phyloP scores from a whole-genome alignment of 2,888 invertebrate genomes.

The Dicyrtoma fusca region DNA sequence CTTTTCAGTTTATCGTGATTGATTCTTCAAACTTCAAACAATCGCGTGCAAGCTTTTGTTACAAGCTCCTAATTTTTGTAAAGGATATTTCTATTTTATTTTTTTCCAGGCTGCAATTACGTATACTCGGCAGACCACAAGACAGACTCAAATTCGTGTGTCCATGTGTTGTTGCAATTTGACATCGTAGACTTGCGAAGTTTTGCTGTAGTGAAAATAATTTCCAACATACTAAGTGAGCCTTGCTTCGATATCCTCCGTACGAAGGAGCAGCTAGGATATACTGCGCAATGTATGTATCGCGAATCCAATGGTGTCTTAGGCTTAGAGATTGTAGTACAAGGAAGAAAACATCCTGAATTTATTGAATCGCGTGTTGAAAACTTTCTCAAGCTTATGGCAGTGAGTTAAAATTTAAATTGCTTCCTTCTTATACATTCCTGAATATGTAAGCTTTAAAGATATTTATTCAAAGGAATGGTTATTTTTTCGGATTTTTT shows the following conservation, averaged over 20 bases:
- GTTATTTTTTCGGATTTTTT: too few relatives aligned
- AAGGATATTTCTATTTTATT: too few relatives aligned
- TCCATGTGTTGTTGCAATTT: slow-evolving; percentile 84
- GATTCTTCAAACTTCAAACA: neutral
- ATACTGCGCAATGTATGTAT: slow-evolving; percentile 89
- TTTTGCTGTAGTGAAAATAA: slow-evolving; percentile 81
- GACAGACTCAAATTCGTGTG: slow-evolving; percentile 88
- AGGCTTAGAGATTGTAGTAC: neutral
- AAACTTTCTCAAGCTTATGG: slow-evolving; percentile 75
- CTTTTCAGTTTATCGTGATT: neutral
- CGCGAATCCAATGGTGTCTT: slow-evolving; percentile 68
- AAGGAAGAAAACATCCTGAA: slow-evolving; percentile 66
- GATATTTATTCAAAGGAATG: too few relatives aligned
- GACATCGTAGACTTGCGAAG: slow-evolving; percentile 72
- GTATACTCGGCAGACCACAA: slow-evolving; percentile 76
- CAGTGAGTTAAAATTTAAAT: too few relatives aligned
- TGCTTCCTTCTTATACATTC: too few relatives aligned
- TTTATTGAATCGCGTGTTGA: slow-evolving; percentile 87
- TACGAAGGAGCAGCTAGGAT: slow-evolving; percentile 91
- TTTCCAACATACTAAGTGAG: slow-evolving; percentile 85
- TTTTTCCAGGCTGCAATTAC: neutral
- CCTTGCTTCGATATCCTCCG: slow-evolving; percentile 88
- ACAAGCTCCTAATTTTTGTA: too few relatives aligned
- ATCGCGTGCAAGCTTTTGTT: neutral
- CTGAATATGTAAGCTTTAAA: too few relatives aligned